Percentiles rank a stretch among this genome's conserved stretches.
Evolutionary conservation across 2,888 invertebrate genomes (phyloP).

Genomic region (Molanna angustata): DNA sequence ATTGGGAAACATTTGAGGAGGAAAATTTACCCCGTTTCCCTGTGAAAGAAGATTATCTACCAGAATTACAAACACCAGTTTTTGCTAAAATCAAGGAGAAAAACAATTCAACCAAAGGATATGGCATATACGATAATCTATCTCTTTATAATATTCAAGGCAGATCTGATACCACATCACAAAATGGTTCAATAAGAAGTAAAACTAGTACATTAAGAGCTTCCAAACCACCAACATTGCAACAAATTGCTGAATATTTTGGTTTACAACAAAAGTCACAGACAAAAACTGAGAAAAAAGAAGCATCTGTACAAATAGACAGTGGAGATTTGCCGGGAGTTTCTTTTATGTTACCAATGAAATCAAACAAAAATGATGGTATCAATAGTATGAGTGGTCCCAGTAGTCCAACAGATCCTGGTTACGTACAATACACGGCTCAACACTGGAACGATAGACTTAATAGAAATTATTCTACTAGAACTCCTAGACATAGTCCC

Average conservation of each 20-base stretch:
- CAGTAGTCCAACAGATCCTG: conserved; percentile 70
- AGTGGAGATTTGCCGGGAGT: conserved; percentile 35
- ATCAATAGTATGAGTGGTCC: conserved; percentile 50
- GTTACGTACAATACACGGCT: conserved; percentile 70
- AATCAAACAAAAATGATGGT: conserved; percentile 49
- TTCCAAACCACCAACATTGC: conserved; percentile 44
- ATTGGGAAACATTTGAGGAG: conserved; percentile 31
- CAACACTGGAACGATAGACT: conserved; percentile 62
- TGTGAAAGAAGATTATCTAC: conserved; percentile 48
- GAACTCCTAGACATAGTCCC: conserved; percentile 60
- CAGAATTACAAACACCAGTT: conserved; percentile 51
- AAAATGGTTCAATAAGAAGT: conserved; percentile 25
- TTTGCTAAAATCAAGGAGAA: conserved; percentile 42
- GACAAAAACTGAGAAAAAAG: conserved; percentile 32
- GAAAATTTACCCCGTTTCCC: conserved; percentile 36
- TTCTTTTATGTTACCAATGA: conserved; percentile 49
- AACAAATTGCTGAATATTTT: conserved; percentile 52
- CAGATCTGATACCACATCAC: conserved; percentile 18
- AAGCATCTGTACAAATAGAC: conserved; percentile 22
- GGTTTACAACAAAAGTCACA: conserved; percentile 43
- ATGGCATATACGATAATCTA: conserved; percentile 29
- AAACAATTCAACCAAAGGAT: conserved; percentile 20
- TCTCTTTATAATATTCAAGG: conserved; percentile 18
- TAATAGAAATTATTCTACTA: conserved; percentile 42
- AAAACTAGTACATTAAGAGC: conserved; percentile 24